A percentile compares a stretch with the other conserved stretches of the same genome.
phyloP scores from a whole-genome alignment of 2,113 vertebrate genomes.

The Muntiacus reevesi region DNA sequence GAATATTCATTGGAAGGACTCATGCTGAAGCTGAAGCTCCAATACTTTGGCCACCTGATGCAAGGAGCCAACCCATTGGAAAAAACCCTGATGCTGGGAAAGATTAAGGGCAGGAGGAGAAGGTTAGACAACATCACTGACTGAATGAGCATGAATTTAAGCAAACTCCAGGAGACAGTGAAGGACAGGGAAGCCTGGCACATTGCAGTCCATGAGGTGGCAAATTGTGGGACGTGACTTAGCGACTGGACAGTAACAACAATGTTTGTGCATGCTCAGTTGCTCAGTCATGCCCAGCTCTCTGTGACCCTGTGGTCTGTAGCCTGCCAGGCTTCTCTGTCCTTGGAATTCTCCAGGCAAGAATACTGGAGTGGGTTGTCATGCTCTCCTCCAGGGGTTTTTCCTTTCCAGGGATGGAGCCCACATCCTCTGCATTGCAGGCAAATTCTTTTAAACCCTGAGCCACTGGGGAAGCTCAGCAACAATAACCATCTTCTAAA shows the following conservation, averaged over 20 bases:
- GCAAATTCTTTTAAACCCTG: not conserved
- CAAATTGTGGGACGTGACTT: rapidly evolving
- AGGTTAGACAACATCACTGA: not conserved
- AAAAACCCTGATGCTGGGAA: not conserved
- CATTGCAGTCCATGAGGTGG: not conserved
- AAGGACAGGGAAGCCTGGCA: not conserved
- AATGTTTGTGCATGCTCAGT: not conserved
- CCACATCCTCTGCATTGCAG: not conserved
- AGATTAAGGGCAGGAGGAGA: not conserved
- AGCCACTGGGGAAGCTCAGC: not conserved
- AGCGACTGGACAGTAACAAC: not conserved
- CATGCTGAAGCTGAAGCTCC: not conserved
- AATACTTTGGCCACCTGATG: not conserved
- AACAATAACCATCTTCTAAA: not conserved
- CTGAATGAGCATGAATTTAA: not conserved
- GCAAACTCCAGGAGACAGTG: not conserved
- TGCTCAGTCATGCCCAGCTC: not conserved
- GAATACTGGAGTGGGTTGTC: not conserved
- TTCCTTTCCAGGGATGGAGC: not conserved
- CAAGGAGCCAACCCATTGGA: rapidly evolving
- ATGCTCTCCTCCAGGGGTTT: not conserved
- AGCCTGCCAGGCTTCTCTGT: not conserved
- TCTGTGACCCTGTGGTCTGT: not conserved
- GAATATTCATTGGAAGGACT: not conserved
- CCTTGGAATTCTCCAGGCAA: not conserved